These are phyloP conservation scores for Dasypogon diadema DNA, from an alignment of 2,888 invertebrate species.

Conservation along the genomic window DNA sequence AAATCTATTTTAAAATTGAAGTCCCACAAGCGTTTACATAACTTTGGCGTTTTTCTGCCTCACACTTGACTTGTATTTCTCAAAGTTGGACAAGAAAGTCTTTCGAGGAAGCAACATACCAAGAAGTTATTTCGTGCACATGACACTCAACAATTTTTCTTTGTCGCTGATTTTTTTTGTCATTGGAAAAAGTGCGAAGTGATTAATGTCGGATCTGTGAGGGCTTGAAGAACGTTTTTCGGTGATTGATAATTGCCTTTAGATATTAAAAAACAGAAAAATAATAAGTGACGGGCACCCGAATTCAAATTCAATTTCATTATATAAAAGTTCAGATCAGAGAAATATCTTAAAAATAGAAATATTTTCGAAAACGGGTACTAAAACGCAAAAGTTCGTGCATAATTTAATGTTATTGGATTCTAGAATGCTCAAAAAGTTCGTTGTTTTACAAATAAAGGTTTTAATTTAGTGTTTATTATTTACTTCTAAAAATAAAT, in stretches of 20 bases:
- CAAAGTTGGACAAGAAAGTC: slow-evolving; percentile 33
- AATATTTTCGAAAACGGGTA: slow-evolving; percentile 65
- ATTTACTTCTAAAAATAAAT: slow-evolving; percentile 16
- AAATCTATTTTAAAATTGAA: slow-evolving; percentile 47
- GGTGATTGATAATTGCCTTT: too few species aligned
- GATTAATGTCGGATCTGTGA: slow-evolving; percentile 20
- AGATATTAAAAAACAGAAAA: too few species aligned
- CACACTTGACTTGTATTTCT: slow-evolving; percentile 5
- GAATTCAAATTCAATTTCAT: background rate
- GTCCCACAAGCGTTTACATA: slow-evolving; percentile 49
- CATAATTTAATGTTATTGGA: slow-evolving; percentile 68
- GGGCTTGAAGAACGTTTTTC: too few species aligned
- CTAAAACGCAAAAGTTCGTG: slow-evolving; percentile 65
- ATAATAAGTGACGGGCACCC: background rate
- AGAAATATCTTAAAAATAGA: slow-evolving; percentile 9
- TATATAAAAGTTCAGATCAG: too few species aligned
- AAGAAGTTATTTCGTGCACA: slow-evolving; percentile 7
- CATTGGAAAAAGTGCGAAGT: slow-evolving; percentile 11
- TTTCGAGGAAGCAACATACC: background rate
- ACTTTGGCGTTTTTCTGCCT: background rate
- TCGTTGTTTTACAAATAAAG: slow-evolving; percentile 59
- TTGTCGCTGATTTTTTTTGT: background rate
- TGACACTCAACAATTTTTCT: slow-evolving; percentile 18
- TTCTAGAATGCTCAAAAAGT: slow-evolving; percentile 66
- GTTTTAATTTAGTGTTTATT: slow-evolving; percentile 38